These are phyloP conservation scores for Macrophya annulata DNA, from an alignment of 2,888 invertebrate species.

Conservation along the genomic window DNA sequence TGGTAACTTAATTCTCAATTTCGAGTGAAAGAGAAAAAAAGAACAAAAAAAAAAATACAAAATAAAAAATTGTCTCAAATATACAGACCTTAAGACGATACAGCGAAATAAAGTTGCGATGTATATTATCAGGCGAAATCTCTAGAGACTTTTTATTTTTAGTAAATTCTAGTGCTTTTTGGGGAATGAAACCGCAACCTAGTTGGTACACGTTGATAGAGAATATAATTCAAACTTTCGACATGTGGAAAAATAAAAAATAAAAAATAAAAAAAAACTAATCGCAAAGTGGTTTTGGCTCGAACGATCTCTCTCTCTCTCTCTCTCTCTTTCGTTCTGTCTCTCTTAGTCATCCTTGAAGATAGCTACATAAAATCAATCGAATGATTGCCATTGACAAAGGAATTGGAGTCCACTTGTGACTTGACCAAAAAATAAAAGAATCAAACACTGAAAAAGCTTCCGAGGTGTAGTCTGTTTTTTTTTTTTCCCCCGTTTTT, in stretches of 20 bases:
- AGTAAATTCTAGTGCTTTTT: not conserved
- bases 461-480: no score
- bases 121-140: not conserved
- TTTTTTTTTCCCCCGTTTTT: not conserved
- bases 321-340: not conserved
- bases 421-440: not conserved
- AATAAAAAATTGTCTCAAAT: not conserved
- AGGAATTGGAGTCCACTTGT: not conserved
- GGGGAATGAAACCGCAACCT: not conserved
- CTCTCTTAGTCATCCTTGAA: not conserved
- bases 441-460: no score
- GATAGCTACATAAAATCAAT: not conserved
- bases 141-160: not conserved
- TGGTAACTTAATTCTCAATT: conserved; percentile 2
- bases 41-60: no score
- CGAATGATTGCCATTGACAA: not conserved
- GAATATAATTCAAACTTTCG: not conserved
- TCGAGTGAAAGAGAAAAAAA: not conserved
- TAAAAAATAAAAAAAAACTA: not conserved
- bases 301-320: not conserved
- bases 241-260: not conserved
- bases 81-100: not conserved
- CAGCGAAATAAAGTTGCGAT: not conserved
- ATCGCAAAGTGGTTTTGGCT: conserved; percentile 10
- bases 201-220: not conserved